Evolutionary conservation across 2,797 vertebrate species (phyloP).

Genomic region (Acrocephalus scirpaceus): DNA sequence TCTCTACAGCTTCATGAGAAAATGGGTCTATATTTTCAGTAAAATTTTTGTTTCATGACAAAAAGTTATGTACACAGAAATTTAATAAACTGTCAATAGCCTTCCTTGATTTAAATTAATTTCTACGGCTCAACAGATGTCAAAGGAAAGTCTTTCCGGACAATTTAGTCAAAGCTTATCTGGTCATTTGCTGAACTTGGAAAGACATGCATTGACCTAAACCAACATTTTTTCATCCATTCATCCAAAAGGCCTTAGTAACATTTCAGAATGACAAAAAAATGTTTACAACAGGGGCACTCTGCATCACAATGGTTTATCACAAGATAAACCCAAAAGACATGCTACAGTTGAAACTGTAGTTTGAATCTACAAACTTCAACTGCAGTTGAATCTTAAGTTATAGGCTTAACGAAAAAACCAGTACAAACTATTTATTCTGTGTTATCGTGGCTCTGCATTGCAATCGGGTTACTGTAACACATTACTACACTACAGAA

Average conservation of each 20-base stretch:
- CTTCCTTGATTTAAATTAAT: background rate
- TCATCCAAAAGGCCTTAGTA: background rate
- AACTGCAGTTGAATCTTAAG: background rate
- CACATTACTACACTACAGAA: background rate
- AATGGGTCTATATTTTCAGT: background rate
- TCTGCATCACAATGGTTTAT: background rate
- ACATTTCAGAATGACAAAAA: background rate
- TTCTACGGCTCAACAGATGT: background rate
- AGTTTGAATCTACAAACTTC: no score
- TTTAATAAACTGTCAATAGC: background rate
- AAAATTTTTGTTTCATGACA: background rate
- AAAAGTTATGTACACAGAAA: background rate
- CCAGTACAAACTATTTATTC: background rate
- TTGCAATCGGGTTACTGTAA: background rate
- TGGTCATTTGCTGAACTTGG: background rate
- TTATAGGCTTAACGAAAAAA: background rate
- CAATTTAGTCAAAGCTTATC: background rate
- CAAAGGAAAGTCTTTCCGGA: background rate
- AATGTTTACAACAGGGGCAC: background rate
- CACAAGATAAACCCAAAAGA: background rate
- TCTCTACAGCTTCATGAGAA: background rate
- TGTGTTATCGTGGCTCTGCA: background rate
- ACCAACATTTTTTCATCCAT: background rate
- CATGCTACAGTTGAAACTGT: background rate
- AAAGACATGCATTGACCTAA: background rate